Evolutionary conservation across 2,888 invertebrate species (phyloP).

Genomic region (Eudasyphora cyanicolor): DNA sequence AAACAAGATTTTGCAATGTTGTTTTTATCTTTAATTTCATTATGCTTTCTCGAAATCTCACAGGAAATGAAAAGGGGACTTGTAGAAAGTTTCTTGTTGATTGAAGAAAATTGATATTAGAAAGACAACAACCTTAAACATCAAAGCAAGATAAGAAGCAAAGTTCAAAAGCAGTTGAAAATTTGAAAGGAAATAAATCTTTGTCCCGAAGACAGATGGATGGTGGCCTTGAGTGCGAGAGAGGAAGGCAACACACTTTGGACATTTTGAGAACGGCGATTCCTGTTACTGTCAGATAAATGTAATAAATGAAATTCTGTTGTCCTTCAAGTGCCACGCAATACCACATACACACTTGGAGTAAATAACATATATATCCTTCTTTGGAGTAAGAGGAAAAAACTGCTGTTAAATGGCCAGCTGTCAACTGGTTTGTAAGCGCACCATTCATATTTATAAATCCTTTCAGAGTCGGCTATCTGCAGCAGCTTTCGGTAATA

Average conservation of each 20-base stretch:
- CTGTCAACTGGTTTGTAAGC: background rate
- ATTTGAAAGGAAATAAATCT: background rate
- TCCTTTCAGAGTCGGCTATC: background rate
- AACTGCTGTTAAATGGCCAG: background rate
- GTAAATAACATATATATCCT: too few relatives aligned
- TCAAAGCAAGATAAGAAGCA: background rate
- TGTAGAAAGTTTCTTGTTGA: background rate
- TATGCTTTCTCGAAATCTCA: background rate
- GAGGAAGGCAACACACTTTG: background rate
- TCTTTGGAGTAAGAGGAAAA: too few relatives aligned
- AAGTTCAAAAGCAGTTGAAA: background rate
- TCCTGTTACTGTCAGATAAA: background rate
- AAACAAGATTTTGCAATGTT: background rate
- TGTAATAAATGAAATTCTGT: background rate
- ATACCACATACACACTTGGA: background rate
- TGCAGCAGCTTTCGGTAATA: background rate
- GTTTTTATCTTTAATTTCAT: too few relatives aligned
- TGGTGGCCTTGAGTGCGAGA: background rate
- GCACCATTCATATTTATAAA: background rate
- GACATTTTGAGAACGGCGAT: background rate
- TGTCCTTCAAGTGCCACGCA: background rate
- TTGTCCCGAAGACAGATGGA: background rate
- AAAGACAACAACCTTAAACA: background rate
- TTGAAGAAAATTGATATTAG: background rate
- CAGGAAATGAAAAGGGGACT: background rate